Evolutionary conservation across 2,113 vertebrate species (phyloP).

Genomic region (Thryonomys swinderianus): DNA sequence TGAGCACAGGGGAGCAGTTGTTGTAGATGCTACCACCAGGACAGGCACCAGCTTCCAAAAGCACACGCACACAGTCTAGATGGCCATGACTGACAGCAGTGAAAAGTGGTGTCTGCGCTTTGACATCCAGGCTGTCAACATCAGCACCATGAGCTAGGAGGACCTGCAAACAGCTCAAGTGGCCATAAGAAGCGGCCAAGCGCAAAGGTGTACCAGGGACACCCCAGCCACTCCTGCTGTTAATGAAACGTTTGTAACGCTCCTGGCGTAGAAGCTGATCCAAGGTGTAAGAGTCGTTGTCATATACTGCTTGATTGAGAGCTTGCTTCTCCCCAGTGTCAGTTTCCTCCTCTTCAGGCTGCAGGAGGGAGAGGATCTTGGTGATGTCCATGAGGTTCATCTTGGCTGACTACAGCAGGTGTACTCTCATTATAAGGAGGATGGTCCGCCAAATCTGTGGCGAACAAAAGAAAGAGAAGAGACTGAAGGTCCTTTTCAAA

Average conservation of each 20-base stretch:
- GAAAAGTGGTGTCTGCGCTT: constrained; percentile 97
- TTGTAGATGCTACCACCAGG: constrained; percentile 93
- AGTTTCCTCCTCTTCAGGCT: constrained; percentile 82
- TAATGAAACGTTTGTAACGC: constrained; percentile 89
- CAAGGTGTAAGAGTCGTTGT: constrained; percentile 87
- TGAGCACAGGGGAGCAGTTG: constrained; percentile 94
- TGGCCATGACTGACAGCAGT: constrained; percentile 94
- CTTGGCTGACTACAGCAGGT: constrained; percentile 78
- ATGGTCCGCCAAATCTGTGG: constrained; percentile 62
- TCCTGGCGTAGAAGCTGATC: constrained; percentile 90
- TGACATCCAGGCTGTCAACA: constrained; percentile 94
- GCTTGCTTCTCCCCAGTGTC: constrained; percentile 84
- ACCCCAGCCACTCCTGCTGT: constrained; percentile 94
- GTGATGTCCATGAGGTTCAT: constrained; percentile 96
- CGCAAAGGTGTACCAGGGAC: constrained; percentile 93
- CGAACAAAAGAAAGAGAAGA: constrained; percentile 14
- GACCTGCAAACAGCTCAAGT: constrained; percentile 89
- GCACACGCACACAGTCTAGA: constrained; percentile 90
- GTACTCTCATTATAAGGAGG: constrained; percentile 79
- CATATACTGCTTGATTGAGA: constrained; percentile 89
- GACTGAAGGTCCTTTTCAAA: constrained; percentile 22
- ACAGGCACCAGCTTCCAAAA: constrained; percentile 93
- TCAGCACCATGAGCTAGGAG: constrained; percentile 93
- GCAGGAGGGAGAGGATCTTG: constrained; percentile 96
- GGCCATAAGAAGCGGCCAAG: constrained; percentile 91